Base-by-base conservation (phyloP, 2,888 invertebrate species). In the Pyralis farinalis region DNA sequence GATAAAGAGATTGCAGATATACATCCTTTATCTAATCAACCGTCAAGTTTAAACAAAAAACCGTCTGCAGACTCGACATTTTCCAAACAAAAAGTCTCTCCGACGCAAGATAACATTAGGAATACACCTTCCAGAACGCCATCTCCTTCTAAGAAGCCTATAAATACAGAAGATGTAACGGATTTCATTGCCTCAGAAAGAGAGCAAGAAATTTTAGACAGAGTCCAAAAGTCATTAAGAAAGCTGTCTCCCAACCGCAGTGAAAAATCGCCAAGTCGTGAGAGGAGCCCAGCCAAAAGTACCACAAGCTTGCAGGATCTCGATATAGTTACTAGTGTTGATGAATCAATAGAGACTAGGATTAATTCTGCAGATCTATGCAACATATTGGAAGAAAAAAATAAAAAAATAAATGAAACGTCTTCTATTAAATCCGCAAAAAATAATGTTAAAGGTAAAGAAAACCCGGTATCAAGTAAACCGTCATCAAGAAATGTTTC, bases 191-290 rank as follows among this genome's bases (percentile, higher is more conserved):
- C 63, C 21, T 71, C 77, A 1, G 85, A 88, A 55, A 71, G 74
- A 55, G 81, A 85, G 56, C 74, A 77, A 52, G 80, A 84, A 59
- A 69, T 84, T 48, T 47, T 84, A 9, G 74, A 84, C 34, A 73
- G 65, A 55, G 83, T 85, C 2, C 77, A 86, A 55, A 77, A 78
- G 36, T 83, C 84, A 9, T 55, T 82, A 3, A 64, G 81, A 51
- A 85, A 78, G 50, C 51, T 84, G 9, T 88, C 87, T n/a, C 85
- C 86, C 0, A 72, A 75, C 16, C 73, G 80, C 7, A 77, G 63
- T 39, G 63, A 69, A 37, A 72, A 60, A 38, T 73, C 76, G 22
- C 74, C 75, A 0, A 74, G 63, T 43, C 66, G 72, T 11, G 78
- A 76, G 33, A 71, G 49, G 33, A 79, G 69, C 46, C 74, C 74